A percentile compares a stretch with the other conserved stretches of the same genome.
These are phyloP conservation scores for Ectemnius cavifrons DNA, from an alignment of 2,888 invertebrate species.

Conservation along the genomic window DNA sequence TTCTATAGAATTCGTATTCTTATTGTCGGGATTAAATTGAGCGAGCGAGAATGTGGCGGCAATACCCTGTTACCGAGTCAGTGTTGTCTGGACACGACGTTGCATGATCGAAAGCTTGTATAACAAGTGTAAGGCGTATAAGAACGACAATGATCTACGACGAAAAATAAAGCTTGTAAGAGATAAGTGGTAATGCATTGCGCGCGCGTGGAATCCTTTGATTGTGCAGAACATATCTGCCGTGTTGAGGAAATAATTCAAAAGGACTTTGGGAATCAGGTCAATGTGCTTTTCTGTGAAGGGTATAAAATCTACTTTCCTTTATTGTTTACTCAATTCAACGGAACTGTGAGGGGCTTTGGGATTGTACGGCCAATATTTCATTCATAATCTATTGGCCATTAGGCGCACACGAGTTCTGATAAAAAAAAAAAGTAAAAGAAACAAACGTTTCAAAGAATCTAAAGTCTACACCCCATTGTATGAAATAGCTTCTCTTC, in stretches of 20 bases:
- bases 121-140: constrained; percentile 35
- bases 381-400: constrained; percentile 37
- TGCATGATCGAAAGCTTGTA: constrained; percentile 45
- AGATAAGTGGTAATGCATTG: constrained; percentile 37
- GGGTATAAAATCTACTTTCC: constrained; percentile 20
- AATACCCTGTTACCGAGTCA: constrained; percentile 4
- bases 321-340: constrained; percentile 53
- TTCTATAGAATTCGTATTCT: no score
- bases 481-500: background rate
- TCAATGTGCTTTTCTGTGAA: constrained; percentile 53
- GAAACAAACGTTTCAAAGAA: no score
- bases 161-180: constrained; percentile 71
- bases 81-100: constrained; percentile 16
- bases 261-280: constrained; percentile 52
- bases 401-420: background rate
- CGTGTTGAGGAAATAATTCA: constrained; percentile 39
- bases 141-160: constrained; percentile 39
- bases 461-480: no score
- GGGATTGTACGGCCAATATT: constrained; percentile 56
- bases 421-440: background rate
- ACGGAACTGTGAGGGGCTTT: constrained; percentile 63
- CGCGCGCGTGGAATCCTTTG: constrained; percentile 39
- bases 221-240: constrained; percentile 32
- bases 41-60: constrained; percentile 17
- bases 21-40: no score